These are phyloP conservation scores for Ips nitidus DNA, from an alignment of 1,140 invertebrate species.

Conservation along the genomic window DNA sequence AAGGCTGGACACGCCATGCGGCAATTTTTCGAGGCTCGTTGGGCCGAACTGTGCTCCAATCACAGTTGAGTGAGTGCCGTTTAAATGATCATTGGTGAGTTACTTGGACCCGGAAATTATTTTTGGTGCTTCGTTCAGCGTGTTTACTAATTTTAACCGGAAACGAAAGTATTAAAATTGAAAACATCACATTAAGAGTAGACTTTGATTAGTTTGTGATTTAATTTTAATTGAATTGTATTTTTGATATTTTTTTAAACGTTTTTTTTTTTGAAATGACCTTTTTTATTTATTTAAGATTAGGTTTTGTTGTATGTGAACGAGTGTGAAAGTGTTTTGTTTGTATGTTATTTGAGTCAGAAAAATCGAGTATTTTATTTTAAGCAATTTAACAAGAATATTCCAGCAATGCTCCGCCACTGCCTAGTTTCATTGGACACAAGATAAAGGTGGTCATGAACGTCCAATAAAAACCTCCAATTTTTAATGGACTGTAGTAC, in stretches of 20 bases:
- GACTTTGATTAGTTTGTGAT: conserved; percentile 36
- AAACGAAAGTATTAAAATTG: no score
- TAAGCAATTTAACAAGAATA: no score
- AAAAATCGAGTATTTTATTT: not conserved
- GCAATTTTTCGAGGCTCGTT: conserved; percentile 86
- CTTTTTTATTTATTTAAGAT: conserved; percentile 32
- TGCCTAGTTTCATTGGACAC: no score
- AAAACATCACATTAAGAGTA: conserved; percentile 31
- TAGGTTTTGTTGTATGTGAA: conserved; percentile 28
- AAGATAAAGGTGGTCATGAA: no score
- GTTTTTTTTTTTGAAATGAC: conserved; percentile 21
- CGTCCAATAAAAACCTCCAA: no score
- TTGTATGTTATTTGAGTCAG: conserved; percentile 1
- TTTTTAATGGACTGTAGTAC: not conserved
- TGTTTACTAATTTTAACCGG: no score
- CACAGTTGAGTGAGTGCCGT: conserved; percentile 47
- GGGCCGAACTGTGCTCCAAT: conserved; percentile 66
- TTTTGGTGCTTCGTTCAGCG: no score
- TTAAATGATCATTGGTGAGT: no score
- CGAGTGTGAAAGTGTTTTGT: conserved; percentile 20
- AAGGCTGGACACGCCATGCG: conserved; percentile 90
- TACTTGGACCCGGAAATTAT: no score
- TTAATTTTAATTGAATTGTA: conserved; percentile 30
- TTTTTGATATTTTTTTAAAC: conserved; percentile 36
- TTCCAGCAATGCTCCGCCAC: no score